Evolutionary conservation across 2,888 invertebrate genomes (phyloP).

Genomic region (Amphiduros pacificus): DNA sequence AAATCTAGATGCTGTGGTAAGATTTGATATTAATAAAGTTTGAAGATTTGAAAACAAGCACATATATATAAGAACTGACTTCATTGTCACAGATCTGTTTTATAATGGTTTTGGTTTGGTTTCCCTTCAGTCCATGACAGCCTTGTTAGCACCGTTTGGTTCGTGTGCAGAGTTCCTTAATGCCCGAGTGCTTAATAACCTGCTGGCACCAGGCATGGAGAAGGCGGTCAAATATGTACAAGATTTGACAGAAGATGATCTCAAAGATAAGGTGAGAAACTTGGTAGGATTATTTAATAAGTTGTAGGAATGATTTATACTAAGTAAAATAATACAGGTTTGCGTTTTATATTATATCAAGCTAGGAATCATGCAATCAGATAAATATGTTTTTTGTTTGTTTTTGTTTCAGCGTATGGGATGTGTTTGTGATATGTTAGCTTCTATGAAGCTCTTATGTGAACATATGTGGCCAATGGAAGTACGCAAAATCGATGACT

Average conservation of each 20-base stretch:
- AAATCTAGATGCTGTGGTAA: constrained; percentile 57
- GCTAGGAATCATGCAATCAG: too few species aligned
- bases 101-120: not conserved
- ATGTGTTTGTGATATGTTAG: constrained; percentile 58
- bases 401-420: constrained; percentile 52
- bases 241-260: constrained; percentile 58
- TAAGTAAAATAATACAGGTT: too few species aligned
- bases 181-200: constrained; percentile 48
- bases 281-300: too few species aligned
- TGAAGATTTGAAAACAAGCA: too few species aligned
- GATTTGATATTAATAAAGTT: constrained; percentile 22
- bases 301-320: too few species aligned
- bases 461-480: constrained; percentile 59
- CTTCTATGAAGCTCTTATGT: constrained; percentile 59
- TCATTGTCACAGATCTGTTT: not conserved
- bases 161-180: constrained; percentile 59
- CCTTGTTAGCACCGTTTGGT: constrained; percentile 59
- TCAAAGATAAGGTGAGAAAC: constrained; percentile 61
- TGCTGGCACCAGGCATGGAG: constrained; percentile 58
- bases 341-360: too few species aligned
- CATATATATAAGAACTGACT: too few species aligned
- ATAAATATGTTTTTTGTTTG: not conserved
- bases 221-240: constrained; percentile 56
- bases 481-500: constrained; percentile 56
- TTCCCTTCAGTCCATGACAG: constrained; percentile 55